These are phyloP conservation scores for Pristionchus japonicus DNA, from an alignment of 2,888 invertebrate species.

Conservation along the genomic window DNA sequence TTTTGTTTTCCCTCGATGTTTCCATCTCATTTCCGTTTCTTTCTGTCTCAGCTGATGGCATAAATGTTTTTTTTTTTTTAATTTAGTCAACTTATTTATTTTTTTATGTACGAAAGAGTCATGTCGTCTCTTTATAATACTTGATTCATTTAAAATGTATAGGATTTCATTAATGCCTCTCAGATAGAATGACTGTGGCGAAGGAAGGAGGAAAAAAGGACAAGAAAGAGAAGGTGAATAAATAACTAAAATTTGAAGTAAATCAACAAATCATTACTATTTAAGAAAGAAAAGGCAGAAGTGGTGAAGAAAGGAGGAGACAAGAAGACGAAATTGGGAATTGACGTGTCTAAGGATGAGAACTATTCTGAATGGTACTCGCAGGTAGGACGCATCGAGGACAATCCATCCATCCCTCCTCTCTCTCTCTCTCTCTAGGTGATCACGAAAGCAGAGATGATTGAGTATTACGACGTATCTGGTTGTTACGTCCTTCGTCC, in stretches of 20 bases:
- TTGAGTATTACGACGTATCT: slow-evolving; percentile 98
- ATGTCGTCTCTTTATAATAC: neutral
- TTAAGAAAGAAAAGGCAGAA: slow-evolving; percentile 83
- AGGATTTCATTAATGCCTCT: neutral
- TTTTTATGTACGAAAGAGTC: neutral
- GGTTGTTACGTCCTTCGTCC: slow-evolving; percentile 98
- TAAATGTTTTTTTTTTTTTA: neutral
- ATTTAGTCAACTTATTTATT: neutral
- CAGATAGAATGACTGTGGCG: neutral
- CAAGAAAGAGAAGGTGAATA: slow-evolving; percentile 25
- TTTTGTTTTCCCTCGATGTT: neutral
- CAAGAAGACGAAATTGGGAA: slow-evolving; percentile 92
- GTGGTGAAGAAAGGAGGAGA: slow-evolving; percentile 78
- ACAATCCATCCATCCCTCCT: neutral
- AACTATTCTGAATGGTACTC: slow-evolving; percentile 97
- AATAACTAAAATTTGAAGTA: neutral
- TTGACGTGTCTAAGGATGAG: slow-evolving; percentile 90
- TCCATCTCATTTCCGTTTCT: neutral
- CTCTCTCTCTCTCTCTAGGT: slow-evolving; percentile 77
- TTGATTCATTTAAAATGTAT: neutral
- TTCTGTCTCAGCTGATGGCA: neutral
- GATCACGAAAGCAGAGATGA: slow-evolving; percentile 92
- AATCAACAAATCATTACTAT: slow-evolving; percentile 79
- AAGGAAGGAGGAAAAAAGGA: neutral
- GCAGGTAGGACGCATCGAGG: no score